Percentiles rank a stretch among this genome's conserved stretches.
Evolutionary conservation across 2,797 vertebrate genomes (phyloP).

Genomic region (Nannoperca australis): DNA sequence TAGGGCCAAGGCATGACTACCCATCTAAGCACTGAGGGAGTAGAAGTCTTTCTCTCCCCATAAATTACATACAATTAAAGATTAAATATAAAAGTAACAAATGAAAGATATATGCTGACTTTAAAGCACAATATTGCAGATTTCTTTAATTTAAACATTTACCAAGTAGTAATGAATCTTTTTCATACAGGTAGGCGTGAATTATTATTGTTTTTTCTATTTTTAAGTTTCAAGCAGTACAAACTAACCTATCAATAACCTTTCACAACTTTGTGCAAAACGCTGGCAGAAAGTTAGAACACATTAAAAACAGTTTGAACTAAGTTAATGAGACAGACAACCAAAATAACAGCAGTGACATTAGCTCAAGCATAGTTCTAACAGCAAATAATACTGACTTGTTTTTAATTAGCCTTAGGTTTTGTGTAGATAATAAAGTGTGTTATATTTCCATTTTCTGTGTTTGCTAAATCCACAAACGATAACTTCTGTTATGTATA

Average conservation of each 20-base stretch:
- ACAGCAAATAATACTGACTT: not conserved
- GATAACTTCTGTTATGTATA: not conserved
- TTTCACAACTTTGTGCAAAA: not conserved
- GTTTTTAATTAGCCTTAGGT: not conserved
- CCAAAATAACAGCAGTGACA: not conserved
- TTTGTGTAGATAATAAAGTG: not conserved
- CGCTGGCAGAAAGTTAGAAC: constrained; percentile 5
- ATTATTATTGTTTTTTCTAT: too few relatives aligned
- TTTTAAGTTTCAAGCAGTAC: not conserved
- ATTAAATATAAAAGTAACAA: not conserved
- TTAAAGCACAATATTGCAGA: not conserved
- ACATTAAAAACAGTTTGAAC: not conserved
- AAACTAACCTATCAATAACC: not conserved
- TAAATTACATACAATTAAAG: not conserved
- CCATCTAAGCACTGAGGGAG: constrained; percentile 3
- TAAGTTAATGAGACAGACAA: not conserved
- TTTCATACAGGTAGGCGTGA: not conserved
- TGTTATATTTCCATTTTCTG: not conserved
- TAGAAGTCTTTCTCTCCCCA: constrained; percentile 16
- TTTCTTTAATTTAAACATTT: not conserved
- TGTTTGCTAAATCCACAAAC: not conserved
- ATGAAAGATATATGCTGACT: not conserved
- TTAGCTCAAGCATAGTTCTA: not conserved
- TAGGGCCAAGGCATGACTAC: constrained; percentile 39
- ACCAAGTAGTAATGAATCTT: too few relatives aligned